Evolutionary conservation across 2,888 invertebrate genomes (phyloP), one percentile per base, ranked within the genome.

Genomic region (Trachelus tabidus): DNA sequence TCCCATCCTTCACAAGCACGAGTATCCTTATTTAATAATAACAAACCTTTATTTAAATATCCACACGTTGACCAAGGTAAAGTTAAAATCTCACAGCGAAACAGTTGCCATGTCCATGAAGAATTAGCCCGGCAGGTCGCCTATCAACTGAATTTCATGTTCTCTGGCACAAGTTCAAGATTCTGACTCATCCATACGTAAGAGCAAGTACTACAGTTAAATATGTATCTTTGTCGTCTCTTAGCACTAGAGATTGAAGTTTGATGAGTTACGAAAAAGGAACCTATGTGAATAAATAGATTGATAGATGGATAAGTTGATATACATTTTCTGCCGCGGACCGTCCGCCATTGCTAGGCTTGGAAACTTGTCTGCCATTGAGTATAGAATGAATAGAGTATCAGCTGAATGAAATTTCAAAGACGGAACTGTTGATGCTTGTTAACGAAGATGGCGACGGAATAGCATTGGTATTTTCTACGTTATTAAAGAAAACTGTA

Each of bases 81-180:
- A 56, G 40, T 56, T 56, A 23, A 56, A 56, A 23, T 56, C 40
- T 56, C 9, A 23, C 40, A 23, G 15, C 9, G 9, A 56, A 23
- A 56, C 40, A 56, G 40, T 56, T 56, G 71, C 12, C 71, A 71
- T 33, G 71, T 71, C 31, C 33, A 71, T 23, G 71, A 71, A 71
- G 71, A 71, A 71, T 71, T 33, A 73, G 31, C 31, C 31, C 37
- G 75, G 15, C 23, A 12, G 30, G 35, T 35, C 69, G 34, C 68
- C 75, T 69, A 75, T 75, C 76, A 75, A 75, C 71, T 56, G 69
- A 75, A 75, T 77, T 75, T 77, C 77, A 40, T 74, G 34, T 75
- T 34, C 73, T 31, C 33, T 73, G n/a, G 75, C 75, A 33, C 71
- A 33, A 71, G 9, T 31, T 71, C 71, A 33, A 71, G 11, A 71